A percentile compares a stretch with the other conserved stretches of the same genome.
phyloP scores from a whole-genome alignment of 1,140 invertebrate species.

The Leptinotarsa undecemlineata region DNA sequence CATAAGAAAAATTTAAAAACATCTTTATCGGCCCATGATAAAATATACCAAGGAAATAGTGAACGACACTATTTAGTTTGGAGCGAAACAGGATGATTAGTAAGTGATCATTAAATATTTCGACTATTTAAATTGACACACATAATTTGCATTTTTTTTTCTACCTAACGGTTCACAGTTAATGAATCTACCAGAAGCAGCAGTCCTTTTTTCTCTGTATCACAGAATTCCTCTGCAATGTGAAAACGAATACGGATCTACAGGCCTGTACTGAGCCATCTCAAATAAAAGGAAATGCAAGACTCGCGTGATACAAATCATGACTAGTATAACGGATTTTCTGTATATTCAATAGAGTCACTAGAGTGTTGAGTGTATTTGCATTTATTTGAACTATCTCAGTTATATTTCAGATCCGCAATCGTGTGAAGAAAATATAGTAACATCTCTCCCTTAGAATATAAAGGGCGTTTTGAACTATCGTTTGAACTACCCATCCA shows the following conservation, averaged over 20 bases:
- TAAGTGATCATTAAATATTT: constrained; percentile 14
- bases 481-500: constrained; percentile 12
- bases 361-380: no score
- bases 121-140: constrained; percentile 12
- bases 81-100: neutral
- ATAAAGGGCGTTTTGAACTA: neutral
- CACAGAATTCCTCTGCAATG: constrained; percentile 51
- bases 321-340: no score
- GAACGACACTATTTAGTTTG: no score
- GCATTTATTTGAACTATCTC: no score
- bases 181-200: constrained; percentile 43
- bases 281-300: no score
- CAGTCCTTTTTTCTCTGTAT: constrained; percentile 55
- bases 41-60: no score
- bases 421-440: constrained; percentile 9
- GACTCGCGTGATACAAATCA: no score
- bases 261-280: neutral
- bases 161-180: constrained; percentile 3
- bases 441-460: constrained; percentile 11
- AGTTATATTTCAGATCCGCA: neutral
- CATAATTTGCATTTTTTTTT: neutral
- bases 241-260: constrained; percentile 28
- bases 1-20: no score
- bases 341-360: no score
- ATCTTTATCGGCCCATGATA: no score